Base-by-base conservation (phyloP, 2,888 invertebrate genomes). In the Cotesia congregata region DNA sequence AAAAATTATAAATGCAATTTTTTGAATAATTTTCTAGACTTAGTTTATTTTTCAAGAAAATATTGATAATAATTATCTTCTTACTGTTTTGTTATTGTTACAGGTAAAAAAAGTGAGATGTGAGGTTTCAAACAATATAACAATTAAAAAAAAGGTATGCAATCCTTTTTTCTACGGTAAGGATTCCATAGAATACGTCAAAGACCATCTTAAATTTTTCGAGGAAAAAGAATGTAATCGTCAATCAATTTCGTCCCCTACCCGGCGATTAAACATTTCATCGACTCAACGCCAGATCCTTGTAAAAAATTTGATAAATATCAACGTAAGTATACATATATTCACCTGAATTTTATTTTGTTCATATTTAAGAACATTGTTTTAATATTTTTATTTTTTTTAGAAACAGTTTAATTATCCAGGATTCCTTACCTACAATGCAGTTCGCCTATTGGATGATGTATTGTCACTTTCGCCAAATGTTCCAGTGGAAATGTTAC, bases 361-460 rank as follows among this genome's bases (percentile, higher is more conserved):
- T 17, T 17, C 1, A 67, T 20, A 20, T 64, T 64, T 41, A 41
- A 41, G 6, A 41, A 41, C 9, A 41, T 9, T 15, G 70, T 75
- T 61, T 41, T 68, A 73, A 74, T 5, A 9, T 40, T 59, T 59
- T 15, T 7, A 60, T 71, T 40, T 5, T 75, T 79, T 74, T 50
- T 71, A 87, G 87, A 71, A 76, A 41, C 84, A 84, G 39, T 80
- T 79, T 17, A 74, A 78, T 3, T 82, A 84, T 59, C 79, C 85
- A 0, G 83, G 85, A 0, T 79, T 79, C n/a, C 68, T 85, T 6
- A 70, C 84, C 15, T 85, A 86, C 72, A 86, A 86, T 76, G 79
- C 85, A 2, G 81, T 85, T 0, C 87, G 82, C 77, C 72, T 87
- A 64, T 85, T 87, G 72, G 86, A 87, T 72, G 77, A 75, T 1